phyloP scores from a whole-genome alignment of 2,888 invertebrate species.

The Drosophila pseudotalamancana region DNA sequence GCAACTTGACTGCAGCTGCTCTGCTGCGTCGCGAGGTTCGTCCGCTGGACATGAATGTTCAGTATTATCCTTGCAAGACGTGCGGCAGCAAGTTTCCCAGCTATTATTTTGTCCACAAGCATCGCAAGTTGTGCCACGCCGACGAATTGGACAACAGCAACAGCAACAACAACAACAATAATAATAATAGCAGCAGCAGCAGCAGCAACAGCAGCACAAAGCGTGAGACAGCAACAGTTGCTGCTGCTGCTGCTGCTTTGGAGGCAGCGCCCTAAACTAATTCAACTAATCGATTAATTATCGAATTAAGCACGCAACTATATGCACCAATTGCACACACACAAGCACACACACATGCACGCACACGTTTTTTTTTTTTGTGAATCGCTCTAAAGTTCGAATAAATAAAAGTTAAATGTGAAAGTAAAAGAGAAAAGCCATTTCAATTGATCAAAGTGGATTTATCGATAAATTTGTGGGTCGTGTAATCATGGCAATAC shows the following conservation, averaged over 20 bases:
- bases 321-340: slow-evolving; percentile 35
- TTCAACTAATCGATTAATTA: slow-evolving; percentile 29
- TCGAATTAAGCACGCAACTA: slow-evolving; percentile 61
- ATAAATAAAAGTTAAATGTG: slow-evolving; percentile 32
- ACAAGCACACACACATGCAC: slow-evolving; percentile 19
- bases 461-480: neutral
- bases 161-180: slow-evolving; percentile 21
- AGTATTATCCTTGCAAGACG: slow-evolving; percentile 96
- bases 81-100: slow-evolving; percentile 97
- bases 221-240: slow-evolving; percentile 11
- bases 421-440: neutral
- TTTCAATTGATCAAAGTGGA: neutral
- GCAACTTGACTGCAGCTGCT: slow-evolving; percentile 45
- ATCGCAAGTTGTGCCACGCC: slow-evolving; percentile 93
- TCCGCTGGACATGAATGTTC: slow-evolving; percentile 90
- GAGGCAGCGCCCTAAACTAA: slow-evolving; percentile 22
- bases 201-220: slow-evolving; percentile 22
- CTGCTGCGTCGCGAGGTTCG: slow-evolving; percentile 86
- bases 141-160: slow-evolving; percentile 78
- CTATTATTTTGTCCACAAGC: slow-evolving; percentile 97
- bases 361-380: slow-evolving; percentile 47
- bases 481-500: neutral
- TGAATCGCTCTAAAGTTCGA: slow-evolving; percentile 29
- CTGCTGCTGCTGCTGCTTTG: slow-evolving; percentile 10
- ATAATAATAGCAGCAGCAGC: slow-evolving; percentile 19